Base-by-base conservation (phyloP, 1,140 invertebrate genomes). In the Penaeus vannamei region DNA sequence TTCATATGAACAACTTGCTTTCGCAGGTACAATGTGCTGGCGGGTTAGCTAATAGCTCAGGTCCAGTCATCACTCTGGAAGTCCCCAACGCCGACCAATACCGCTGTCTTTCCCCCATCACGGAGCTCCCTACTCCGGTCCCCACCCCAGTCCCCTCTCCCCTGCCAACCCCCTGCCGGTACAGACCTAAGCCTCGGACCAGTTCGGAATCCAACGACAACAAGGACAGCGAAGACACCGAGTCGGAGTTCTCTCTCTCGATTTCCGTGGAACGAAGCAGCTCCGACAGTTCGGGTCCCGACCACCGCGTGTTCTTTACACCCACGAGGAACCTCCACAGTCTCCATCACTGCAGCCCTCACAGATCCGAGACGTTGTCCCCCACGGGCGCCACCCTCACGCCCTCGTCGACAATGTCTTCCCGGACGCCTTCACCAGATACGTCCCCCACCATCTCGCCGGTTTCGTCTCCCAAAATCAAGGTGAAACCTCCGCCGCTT, bases 91-190 rank as follows among this genome's bases (percentile, higher is more conserved):
- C 62, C 46, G 93, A 93, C 92, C 95, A 95, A 62, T 93, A 93
- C 86, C 95, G 95, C 92, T 96, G 95, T 92, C 93, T 96, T 82
- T 96, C 95, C 59, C 95, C 96, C 0, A 96, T 96, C 86, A 93
- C 95, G 77, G 95, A 96, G 92, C 92, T 96, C 82, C 95, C 96
- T 0, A 96, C 95, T 7, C 96, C 95, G 1, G 62, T 94, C 94
- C 84, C 95, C 94, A 90, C 91, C 82, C 93, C 93, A 8, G 91
- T 92, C 20, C 93, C 94, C 29, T 96, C 95, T 19, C 96, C 95
- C 26, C 93, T 95, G 59, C 94, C 95, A 14, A 96, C 95, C 3
- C 96, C 96, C 1, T 92, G 88, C 64, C 85, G 85, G 36, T 89
- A 91, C 80, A 69, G 84, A 82, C 84, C 84, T 53, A 87, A 90